These are phyloP conservation scores for Sebastes elongatus DNA, from an alignment of 2,797 vertebrate genomes.

Conservation along the genomic window DNA sequence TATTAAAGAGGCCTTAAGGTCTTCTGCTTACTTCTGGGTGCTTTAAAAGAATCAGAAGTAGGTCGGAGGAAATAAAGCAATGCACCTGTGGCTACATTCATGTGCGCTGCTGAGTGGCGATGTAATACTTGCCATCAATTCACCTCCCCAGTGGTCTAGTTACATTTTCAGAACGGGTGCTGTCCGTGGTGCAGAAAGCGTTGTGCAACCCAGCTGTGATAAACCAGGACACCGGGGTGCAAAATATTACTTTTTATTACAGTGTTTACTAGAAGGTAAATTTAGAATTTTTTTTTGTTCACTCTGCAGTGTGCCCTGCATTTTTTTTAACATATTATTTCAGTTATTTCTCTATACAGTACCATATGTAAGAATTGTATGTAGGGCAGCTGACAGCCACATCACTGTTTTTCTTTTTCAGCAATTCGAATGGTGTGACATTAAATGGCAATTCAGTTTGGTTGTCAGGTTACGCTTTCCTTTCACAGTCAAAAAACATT, in stretches of 20 bases:
- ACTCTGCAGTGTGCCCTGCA: not conserved
- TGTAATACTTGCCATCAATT: slow-evolving; percentile 18
- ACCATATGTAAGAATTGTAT: not conserved
- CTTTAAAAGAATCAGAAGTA: slow-evolving; percentile 63
- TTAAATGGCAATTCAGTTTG: not conserved
- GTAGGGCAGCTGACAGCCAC: slow-evolving; percentile 7
- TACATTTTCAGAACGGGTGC: not conserved
- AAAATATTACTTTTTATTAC: not conserved
- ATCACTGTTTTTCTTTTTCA: not conserved
- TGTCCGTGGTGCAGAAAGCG: slow-evolving; percentile 27
- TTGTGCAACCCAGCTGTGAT: not conserved
- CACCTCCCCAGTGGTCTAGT: slow-evolving; percentile 9
- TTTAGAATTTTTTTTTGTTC: not conserved
- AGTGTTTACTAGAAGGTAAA: not conserved
- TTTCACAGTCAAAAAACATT: not conserved
- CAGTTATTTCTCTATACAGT: not conserved
- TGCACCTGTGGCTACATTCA: slow-evolving; percentile 62
- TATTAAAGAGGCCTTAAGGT: slow-evolving; percentile 23
- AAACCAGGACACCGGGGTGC: not conserved
- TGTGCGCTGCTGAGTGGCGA: slow-evolving; percentile 37
- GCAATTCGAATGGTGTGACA: not conserved
- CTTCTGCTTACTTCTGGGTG: slow-evolving; percentile 22
- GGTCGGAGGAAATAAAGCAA: slow-evolving; percentile 53
- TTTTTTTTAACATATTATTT: not conserved
- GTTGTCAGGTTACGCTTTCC: not conserved